phyloP scores from a whole-genome alignment of 2,888 invertebrate species.

The Phrixothrix hirtus region DNA sequence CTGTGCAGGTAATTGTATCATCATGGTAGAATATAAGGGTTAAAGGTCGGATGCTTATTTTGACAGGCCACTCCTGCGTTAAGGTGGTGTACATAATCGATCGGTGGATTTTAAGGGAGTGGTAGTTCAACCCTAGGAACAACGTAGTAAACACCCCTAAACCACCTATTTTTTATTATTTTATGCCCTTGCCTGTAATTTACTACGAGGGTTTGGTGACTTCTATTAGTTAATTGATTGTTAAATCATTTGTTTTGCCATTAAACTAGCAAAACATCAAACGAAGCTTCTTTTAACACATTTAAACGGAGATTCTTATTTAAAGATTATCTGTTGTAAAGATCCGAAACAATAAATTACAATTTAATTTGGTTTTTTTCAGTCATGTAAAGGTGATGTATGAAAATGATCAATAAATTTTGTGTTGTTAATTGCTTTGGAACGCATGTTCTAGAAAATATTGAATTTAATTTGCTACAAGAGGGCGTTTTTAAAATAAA shows the following conservation, averaged over 20 bases:
- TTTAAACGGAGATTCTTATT: too few species aligned
- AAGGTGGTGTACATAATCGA: slow-evolving; percentile 34
- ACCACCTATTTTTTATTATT: slow-evolving; percentile 21
- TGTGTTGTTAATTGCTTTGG: too few species aligned
- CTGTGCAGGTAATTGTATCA: not conserved
- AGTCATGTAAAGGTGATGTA: too few species aligned
- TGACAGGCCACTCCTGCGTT: slow-evolving; percentile 31
- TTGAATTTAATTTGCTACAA: too few species aligned
- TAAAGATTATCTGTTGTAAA: too few species aligned
- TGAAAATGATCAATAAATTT: too few species aligned
- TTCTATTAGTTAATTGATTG: slow-evolving; percentile 13
- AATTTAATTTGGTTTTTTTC: too few species aligned
- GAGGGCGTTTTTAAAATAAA: too few species aligned
- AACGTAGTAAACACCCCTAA: slow-evolving; percentile 23
- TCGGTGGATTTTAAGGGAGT: slow-evolving; percentile 32
- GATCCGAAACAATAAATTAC: too few species aligned
- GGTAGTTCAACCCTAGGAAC: slow-evolving; percentile 28
- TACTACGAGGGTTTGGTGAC: slow-evolving; percentile 6
- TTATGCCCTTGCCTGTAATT: slow-evolving; percentile 4
- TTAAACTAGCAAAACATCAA: too few species aligned
- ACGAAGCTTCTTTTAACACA: too few species aligned
- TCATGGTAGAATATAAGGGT: not conserved
- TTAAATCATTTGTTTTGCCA: slow-evolving; percentile 14
- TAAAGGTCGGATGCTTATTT: slow-evolving; percentile 12
- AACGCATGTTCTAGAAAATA: too few species aligned